These are phyloP conservation scores for Cyclura pinguis DNA, from an alignment of 2,797 vertebrate species.

Conservation along the genomic window DNA sequence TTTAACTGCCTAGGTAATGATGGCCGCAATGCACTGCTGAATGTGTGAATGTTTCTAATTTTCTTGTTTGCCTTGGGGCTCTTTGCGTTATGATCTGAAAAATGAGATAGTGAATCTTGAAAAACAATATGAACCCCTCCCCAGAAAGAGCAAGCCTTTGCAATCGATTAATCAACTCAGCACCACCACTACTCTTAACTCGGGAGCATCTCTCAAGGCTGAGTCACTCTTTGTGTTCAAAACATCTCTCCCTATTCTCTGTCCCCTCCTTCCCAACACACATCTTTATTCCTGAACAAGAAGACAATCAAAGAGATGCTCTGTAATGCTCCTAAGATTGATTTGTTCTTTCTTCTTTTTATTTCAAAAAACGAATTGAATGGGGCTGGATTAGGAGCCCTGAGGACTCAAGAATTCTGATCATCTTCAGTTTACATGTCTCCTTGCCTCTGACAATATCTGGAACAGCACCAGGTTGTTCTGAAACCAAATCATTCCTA, in stretches of 20 bases:
- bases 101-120: slow-evolving; percentile 56
- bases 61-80: slow-evolving; percentile 53
- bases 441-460: neutral
- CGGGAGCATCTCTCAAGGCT: slow-evolving; percentile 27
- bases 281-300: slow-evolving; percentile 24
- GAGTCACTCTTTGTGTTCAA: slow-evolving; percentile 41
- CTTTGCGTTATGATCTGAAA: slow-evolving; percentile 61
- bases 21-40: slow-evolving; percentile 41
- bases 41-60: slow-evolving; percentile 61
- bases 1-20: slow-evolving; percentile 42
- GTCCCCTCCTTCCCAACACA: neutral
- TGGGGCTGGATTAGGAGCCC: slow-evolving; percentile 43
- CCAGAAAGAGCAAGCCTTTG: slow-evolving; percentile 28
- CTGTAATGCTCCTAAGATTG: slow-evolving; percentile 43
- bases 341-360: slow-evolving; percentile 42
- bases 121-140: slow-evolving; percentile 25
- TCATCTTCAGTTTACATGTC: neutral
- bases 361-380: slow-evolving; percentile 36
- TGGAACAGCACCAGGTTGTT: neutral
- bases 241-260: neutral
- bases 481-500: neutral
- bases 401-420: slow-evolving; percentile 28
- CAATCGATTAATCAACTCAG: slow-evolving; percentile 46
- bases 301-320: slow-evolving; percentile 57
- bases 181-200: slow-evolving; percentile 35